Conservation (phyloP, 2,888 invertebrate species). For the Sepioteuthis lessoniana region DNA sequence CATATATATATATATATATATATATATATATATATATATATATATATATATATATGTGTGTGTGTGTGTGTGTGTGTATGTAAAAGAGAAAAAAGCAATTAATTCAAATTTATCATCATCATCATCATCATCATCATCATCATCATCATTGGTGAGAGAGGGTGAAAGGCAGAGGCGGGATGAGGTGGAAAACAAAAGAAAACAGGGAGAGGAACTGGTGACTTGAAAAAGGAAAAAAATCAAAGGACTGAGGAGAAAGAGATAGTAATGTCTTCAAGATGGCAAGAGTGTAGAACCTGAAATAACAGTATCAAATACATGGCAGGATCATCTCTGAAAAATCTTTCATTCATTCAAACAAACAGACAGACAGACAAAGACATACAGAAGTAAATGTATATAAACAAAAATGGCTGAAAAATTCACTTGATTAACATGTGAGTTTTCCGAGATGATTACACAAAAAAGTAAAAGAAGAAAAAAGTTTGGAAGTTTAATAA, state of each 20-base stretch:
- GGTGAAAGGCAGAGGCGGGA: neutral
- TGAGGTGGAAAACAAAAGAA: neutral
- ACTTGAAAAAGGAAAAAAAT: neutral
- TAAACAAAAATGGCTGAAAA: conserved; percentile 5
- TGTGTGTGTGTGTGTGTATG: too few species aligned
- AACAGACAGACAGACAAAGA: too few species aligned
- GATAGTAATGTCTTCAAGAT: neutral
- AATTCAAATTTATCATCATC: neutral
- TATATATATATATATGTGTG: too few species aligned
- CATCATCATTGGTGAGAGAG: too few species aligned
- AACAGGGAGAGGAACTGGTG: neutral
- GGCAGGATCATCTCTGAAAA: neutral
- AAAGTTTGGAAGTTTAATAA: neutral
- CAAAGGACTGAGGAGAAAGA: neutral
- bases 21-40: conserved; percentile 38
- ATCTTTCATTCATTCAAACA: neutral
- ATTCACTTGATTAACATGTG: neutral
- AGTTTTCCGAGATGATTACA: neutral
- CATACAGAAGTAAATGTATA: too few species aligned
- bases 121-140: neutral
- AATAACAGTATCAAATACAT: conserved; percentile 33
- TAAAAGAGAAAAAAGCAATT: too few species aligned
- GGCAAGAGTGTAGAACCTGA: conserved; percentile 17
- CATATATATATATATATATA: neutral
- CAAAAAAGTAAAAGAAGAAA: neutral